Percentiles rank a stretch among this genome's conserved stretches.
Conservation (phyloP, 2,797 vertebrate species). For the Echiichthys vipera region DNA sequence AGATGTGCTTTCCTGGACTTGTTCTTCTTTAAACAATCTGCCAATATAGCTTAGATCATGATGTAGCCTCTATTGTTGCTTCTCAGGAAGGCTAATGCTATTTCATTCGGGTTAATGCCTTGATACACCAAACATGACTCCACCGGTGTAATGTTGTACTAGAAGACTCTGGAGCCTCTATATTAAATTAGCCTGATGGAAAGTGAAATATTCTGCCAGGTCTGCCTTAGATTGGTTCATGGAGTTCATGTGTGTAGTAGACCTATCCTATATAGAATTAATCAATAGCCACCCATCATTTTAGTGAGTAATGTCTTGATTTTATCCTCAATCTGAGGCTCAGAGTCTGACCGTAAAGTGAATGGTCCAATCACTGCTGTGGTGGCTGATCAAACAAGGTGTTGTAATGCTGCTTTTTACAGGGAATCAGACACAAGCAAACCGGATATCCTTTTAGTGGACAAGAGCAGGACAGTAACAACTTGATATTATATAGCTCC, state of each 20-base stretch:
- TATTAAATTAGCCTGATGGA: slow-evolving; percentile 57
- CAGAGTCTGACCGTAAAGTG: background rate
- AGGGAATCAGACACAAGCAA: too few relatives aligned
- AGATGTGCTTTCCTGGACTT: slow-evolving; percentile 29
- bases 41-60: slow-evolving; percentile 20
- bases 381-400: background rate
- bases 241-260: background rate
- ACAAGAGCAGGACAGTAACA: too few relatives aligned
- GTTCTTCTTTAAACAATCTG: slow-evolving; percentile 36
- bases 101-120: slow-evolving; percentile 59
- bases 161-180: slow-evolving; percentile 32
- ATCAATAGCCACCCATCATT: background rate
- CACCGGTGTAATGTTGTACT: slow-evolving; percentile 50
- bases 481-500: too few relatives aligned
- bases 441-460: too few relatives aligned
- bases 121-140: slow-evolving; percentile 47
- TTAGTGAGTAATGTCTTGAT: background rate
- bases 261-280: too few relatives aligned
- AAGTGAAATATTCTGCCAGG: slow-evolving; percentile 41
- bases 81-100: slow-evolving; percentile 42
- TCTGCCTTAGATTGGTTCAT: slow-evolving; percentile 36
- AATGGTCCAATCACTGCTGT: background rate
- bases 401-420: too few relatives aligned
- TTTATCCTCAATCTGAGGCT: background rate
- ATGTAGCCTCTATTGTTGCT: slow-evolving; percentile 36